Evolutionary conservation across 2,113 vertebrate species (phyloP).

Genomic region (Saiga tatarica): DNA sequence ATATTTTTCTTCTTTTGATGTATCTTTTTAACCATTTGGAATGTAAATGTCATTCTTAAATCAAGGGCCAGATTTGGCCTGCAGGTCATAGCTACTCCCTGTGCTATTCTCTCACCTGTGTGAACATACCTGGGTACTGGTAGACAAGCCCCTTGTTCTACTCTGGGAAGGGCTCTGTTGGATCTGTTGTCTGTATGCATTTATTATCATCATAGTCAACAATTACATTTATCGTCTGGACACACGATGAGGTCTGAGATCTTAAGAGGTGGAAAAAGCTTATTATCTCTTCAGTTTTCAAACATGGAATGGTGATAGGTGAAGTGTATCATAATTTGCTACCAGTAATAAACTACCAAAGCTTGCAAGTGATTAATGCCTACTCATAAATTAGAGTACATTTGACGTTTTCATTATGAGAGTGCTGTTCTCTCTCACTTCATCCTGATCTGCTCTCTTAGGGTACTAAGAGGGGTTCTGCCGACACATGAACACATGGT

Average conservation of each 20-base stretch:
- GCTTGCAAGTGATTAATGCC: background rate
- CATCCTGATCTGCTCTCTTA: background rate
- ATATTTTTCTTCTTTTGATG: background rate
- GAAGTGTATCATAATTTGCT: slow-evolving; percentile 13
- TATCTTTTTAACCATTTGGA: background rate
- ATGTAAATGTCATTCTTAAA: background rate
- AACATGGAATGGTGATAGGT: background rate
- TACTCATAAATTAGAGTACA: background rate
- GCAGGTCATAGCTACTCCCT: background rate
- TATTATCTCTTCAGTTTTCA: background rate
- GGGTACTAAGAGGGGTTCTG: background rate
- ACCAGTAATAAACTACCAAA: slow-evolving; percentile 21
- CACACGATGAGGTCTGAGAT: background rate
- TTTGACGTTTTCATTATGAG: background rate
- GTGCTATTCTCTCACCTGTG: background rate
- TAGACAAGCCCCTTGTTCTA: background rate
- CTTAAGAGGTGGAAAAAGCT: background rate
- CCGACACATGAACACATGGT: background rate
- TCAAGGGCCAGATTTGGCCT: background rate
- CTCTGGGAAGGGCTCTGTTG: background rate
- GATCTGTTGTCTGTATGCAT: background rate
- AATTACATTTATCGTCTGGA: background rate
- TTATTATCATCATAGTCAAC: background rate
- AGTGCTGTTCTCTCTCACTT: background rate
- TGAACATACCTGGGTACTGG: background rate